Percentiles rank a stretch among this genome's conserved stretches.
phyloP scores from a whole-genome alignment of 2,797 vertebrate species.

The Aldrovandia affinis region DNA sequence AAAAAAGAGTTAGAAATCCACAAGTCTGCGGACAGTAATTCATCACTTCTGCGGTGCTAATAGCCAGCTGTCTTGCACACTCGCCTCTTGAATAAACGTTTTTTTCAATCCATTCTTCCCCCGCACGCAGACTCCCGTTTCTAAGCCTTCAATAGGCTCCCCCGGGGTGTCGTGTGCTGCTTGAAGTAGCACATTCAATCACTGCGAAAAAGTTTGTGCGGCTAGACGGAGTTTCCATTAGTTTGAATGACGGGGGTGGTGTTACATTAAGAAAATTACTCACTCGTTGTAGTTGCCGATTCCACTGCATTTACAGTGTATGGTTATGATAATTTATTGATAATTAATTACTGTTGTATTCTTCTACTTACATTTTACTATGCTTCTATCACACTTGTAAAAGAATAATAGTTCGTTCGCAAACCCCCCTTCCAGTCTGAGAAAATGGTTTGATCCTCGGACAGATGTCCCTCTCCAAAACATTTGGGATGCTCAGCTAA shows the following conservation, averaged over 20 bases:
- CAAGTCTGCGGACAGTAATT: neutral
- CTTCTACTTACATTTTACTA: neutral
- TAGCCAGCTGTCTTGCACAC: slow-evolving; percentile 26
- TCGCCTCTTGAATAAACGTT: slow-evolving; percentile 26
- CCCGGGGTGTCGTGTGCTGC: slow-evolving; percentile 22
- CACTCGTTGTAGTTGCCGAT: neutral
- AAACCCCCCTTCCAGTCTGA: neutral
- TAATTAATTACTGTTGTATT: neutral
- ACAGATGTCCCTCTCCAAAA: slow-evolving; percentile 27
- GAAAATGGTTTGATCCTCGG: slow-evolving; percentile 27
- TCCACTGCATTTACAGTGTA: too few relatives aligned
- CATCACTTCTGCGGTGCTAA: neutral
- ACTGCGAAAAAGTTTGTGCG: slow-evolving; percentile 1
- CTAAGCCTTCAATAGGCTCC: neutral
- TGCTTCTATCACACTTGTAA: neutral
- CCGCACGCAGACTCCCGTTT: neutral
- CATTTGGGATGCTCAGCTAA: slow-evolving; percentile 14
- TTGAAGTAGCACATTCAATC: slow-evolving; percentile 17
- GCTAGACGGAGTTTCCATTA: neutral
- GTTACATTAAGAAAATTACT: neutral
- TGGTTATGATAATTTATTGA: neutral
- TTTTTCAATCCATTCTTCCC: slow-evolving; percentile 3
- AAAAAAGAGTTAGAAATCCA: neutral
- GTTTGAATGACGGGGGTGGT: neutral
- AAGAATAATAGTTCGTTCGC: neutral